phyloP scores from a whole-genome alignment of 2,888 invertebrate genomes.

The Eupithecia subumbrata region DNA sequence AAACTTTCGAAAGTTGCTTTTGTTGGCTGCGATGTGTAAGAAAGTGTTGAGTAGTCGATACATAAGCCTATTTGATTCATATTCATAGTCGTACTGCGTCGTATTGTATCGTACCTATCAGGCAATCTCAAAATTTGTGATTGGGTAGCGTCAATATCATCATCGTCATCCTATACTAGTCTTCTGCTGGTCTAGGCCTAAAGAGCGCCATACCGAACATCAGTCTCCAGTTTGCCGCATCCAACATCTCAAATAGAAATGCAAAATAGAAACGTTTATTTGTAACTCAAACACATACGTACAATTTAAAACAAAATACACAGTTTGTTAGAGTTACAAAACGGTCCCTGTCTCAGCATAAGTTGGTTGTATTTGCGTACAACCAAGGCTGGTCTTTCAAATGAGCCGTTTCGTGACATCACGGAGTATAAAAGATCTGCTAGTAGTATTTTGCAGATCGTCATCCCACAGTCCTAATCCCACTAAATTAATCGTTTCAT shows the following conservation, averaged over 20 bases:
- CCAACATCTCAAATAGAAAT: too few species aligned
- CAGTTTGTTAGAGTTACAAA: too few species aligned
- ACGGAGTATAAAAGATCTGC: too few species aligned
- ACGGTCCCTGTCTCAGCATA: too few species aligned
- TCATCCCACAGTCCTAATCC: too few species aligned
- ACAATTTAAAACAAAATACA: too few species aligned
- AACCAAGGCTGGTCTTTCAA: too few species aligned
- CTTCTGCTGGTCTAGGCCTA: not conserved
- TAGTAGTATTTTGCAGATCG: not conserved
- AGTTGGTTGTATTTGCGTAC: too few species aligned
- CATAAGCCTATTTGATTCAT: not conserved
- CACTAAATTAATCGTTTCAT: too few species aligned
- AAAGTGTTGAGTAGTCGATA: not conserved
- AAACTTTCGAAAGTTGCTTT: conserved; percentile 13
- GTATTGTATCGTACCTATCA: not conserved
- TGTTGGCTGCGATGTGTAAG: conserved; percentile 10
- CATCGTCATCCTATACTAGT: not conserved
- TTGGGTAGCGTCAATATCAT: not conserved
- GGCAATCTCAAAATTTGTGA: not conserved
- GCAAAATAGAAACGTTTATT: too few species aligned
- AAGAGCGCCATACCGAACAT: not conserved
- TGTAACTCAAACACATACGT: too few species aligned
- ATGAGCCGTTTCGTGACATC: too few species aligned
- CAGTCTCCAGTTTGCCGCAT: not conserved
- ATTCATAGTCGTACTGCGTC: not conserved